Base-by-base conservation (phyloP, 2,797 vertebrate species). In the Eupleurogrammus muticus region DNA sequence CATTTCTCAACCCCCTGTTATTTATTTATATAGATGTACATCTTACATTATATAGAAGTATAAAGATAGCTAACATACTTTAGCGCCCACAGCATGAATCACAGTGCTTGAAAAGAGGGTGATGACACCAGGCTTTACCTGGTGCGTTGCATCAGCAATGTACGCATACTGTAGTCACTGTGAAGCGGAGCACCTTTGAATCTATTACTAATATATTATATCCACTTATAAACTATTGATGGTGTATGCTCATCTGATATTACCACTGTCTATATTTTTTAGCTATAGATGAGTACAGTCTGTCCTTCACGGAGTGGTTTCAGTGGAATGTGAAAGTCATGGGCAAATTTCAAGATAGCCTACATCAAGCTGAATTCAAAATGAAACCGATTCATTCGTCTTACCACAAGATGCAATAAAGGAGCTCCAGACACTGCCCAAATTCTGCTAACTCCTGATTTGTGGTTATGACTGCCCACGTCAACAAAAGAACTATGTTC, bases 71-170 rank as follows among this genome's bases (percentile, higher is more conserved):
- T 59, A 42, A 70, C 66, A 70, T 80, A 75, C 69, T 83, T 90
- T 62, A 63, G 62, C 74, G 52, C 87, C 88, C 82, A 90, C 86
- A 69, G 71, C 62, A 79, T 90, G 86, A 90, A 51, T 90, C 90
- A 92, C 55, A 53, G 75, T 78, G 66, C 76, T 85, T 75, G 66
- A 82, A 78, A 69, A 62, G 80, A 81, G 56, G 77, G 53, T 73
- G 88, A 82, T 83, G 84, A 83, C 82, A 75, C 66, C 21, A 63
- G 80, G 82, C 82, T 86, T 72, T 81, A 80, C 80, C 83, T 57
- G 79, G 40, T 66, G 47, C 72, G 24, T 34, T 79, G 78, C 76
- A 80, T 88, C 83, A 90, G 73, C 84, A 73, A 77, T 69, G 75
- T 75, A 80, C 84, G 76, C 81, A 83, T 57, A 66, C 66, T 75